These are phyloP conservation scores for Phocoena phocoena DNA, from an alignment of 2,113 vertebrate genomes.

Conservation along the genomic window DNA sequence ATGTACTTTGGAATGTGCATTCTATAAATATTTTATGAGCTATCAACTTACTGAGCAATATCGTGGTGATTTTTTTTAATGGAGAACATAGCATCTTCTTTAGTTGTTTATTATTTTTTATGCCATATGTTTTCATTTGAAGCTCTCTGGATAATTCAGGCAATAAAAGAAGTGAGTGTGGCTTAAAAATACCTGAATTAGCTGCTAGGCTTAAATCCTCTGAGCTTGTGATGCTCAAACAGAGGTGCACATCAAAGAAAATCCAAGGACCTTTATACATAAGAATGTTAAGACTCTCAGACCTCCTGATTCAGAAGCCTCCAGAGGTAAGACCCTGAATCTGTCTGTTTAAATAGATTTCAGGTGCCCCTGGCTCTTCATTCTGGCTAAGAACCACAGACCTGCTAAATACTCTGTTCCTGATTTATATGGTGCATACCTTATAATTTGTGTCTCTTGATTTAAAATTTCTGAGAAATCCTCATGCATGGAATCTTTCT, in stretches of 20 bases:
- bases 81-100: neutral
- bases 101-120: neutral
- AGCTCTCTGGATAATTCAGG: neutral
- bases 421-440: neutral
- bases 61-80: neutral
- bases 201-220: neutral
- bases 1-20: neutral
- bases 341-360: neutral
- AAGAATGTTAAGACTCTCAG: neutral
- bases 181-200: neutral
- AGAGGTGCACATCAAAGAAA: neutral
- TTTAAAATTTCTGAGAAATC: fast-evolving
- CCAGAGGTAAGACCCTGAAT: neutral
- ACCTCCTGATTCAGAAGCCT: neutral
- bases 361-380: neutral
- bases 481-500: neutral
- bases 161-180: neutral
- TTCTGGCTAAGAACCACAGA: neutral
- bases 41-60: neutral
- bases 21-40: slow-evolving; percentile 18
- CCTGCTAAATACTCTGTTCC: neutral
- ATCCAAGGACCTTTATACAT: neutral
- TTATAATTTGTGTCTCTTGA: neutral
- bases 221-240: neutral
- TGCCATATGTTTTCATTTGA: neutral